Evolutionary conservation across 1,140 invertebrate genomes (phyloP).

Genomic region (Whitmania pigra): DNA sequence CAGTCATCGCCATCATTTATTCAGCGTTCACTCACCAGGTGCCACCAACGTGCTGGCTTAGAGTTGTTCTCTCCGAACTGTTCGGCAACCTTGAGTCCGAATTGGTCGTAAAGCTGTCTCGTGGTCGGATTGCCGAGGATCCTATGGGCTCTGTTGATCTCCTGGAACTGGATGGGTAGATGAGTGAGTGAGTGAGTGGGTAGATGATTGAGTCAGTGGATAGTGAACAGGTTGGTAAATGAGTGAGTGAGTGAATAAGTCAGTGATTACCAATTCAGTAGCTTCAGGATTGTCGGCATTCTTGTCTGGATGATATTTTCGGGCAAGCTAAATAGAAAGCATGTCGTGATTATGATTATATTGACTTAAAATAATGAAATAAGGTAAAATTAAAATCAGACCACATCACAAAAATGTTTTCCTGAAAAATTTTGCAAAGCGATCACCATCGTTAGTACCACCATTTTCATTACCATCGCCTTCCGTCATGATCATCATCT

Average conservation of each 20-base stretch:
- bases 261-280: constrained; percentile 33
- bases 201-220: no score
- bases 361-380: no score
- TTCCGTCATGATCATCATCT: neutral
- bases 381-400: no score
- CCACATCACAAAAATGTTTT: neutral
- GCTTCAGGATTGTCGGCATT: constrained; percentile 49
- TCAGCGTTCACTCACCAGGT: constrained; percentile 54
- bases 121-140: constrained; percentile 43
- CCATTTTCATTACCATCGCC: neutral
- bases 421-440: neutral
- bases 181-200: no score
- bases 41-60: constrained; percentile 66
- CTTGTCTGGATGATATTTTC: constrained; percentile 97
- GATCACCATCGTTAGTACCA: neutral
- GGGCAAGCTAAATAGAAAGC: constrained; percentile 51
- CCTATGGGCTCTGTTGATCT: constrained; percentile 44
- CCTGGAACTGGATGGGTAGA: constrained; percentile 40
- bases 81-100: constrained; percentile 45
- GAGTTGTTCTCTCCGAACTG: constrained; percentile 47
- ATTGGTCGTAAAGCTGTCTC: constrained; percentile 44
- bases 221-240: no score
- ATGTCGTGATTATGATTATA: no score
- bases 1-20: neutral
- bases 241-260: neutral